phyloP scores from a whole-genome alignment of 2,797 vertebrate genomes.

The Siniperca scherzeri region DNA sequence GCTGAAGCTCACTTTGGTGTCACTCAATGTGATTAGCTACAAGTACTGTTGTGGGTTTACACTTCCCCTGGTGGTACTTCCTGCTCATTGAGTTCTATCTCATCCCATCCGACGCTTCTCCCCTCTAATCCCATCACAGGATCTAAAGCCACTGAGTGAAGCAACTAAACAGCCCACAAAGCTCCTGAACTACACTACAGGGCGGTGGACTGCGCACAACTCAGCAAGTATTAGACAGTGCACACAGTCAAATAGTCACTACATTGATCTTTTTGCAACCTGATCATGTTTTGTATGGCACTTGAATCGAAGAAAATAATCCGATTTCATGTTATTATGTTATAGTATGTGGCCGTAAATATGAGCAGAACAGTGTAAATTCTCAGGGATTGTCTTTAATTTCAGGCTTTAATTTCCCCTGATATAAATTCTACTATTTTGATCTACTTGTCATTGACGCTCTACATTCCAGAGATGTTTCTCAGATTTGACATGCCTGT shows the following conservation, averaged over 20 bases:
- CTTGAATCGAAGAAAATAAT: neutral
- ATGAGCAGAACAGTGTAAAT: neutral
- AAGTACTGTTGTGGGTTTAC: neutral
- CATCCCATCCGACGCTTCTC: constrained; percentile 62
- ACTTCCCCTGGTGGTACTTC: neutral
- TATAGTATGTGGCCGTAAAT: neutral
- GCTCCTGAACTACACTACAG: constrained; percentile 21
- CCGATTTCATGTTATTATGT: neutral
- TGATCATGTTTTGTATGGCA: neutral
- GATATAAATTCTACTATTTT: neutral
- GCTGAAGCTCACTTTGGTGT: neutral
- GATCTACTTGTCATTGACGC: neutral
- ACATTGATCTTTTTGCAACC: neutral
- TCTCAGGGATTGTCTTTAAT: neutral
- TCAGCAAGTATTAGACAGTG: constrained; percentile 32
- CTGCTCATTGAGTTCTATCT: constrained; percentile 39
- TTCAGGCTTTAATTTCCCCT: neutral
- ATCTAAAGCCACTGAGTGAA: constrained; percentile 61
- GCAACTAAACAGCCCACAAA: constrained; percentile 59
- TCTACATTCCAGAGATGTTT: neutral
- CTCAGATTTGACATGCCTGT: neutral
- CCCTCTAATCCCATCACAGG: constrained; percentile 69
- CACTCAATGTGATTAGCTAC: neutral
- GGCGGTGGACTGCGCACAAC: neutral
- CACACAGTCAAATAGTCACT: neutral